Evolutionary conservation across 2,797 vertebrate species (phyloP).

Genomic region (Lithobates pipiens): DNA sequence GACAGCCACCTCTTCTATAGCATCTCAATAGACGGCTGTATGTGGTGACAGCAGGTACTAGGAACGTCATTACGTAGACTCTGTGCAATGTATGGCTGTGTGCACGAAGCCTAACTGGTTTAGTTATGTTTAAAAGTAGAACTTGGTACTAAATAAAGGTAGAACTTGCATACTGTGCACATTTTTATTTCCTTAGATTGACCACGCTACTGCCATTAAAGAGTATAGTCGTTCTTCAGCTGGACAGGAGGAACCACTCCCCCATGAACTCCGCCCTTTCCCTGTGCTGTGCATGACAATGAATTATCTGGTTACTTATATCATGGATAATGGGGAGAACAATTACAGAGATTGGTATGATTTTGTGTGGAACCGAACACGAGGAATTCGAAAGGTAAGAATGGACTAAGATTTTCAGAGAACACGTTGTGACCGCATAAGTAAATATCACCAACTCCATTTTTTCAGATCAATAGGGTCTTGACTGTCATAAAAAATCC

Average conservation of each 20-base stretch:
- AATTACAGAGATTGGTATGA: conserved; percentile 95
- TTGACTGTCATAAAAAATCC: too few relatives aligned
- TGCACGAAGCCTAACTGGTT: too few relatives aligned
- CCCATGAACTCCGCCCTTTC: conserved; percentile 90
- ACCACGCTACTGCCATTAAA: conserved; percentile 89
- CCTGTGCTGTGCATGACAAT: conserved; percentile 91
- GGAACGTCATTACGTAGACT: too few relatives aligned
- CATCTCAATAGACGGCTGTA: too few relatives aligned
- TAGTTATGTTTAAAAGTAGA: too few relatives aligned
- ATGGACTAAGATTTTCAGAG: background rate
- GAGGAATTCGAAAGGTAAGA: conserved; percentile 92
- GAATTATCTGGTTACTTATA: conserved; percentile 93
- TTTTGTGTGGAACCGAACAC: conserved; percentile 97
- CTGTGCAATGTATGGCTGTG: too few relatives aligned
- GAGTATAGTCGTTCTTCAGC: conserved; percentile 98
- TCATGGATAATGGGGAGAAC: conserved; percentile 89
- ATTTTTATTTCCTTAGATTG: conserved; percentile 77
- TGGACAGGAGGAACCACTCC: conserved; percentile 95
- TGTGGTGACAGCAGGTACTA: too few relatives aligned
- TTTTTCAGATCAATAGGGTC: too few relatives aligned
- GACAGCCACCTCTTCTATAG: too few relatives aligned
- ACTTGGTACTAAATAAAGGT: too few relatives aligned
- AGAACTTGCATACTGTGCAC: background rate
- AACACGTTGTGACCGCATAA: background rate
- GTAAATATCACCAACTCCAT: too few relatives aligned